Conservation (phyloP, 2,888 invertebrate genomes). For the Standfussiana lucernea region DNA sequence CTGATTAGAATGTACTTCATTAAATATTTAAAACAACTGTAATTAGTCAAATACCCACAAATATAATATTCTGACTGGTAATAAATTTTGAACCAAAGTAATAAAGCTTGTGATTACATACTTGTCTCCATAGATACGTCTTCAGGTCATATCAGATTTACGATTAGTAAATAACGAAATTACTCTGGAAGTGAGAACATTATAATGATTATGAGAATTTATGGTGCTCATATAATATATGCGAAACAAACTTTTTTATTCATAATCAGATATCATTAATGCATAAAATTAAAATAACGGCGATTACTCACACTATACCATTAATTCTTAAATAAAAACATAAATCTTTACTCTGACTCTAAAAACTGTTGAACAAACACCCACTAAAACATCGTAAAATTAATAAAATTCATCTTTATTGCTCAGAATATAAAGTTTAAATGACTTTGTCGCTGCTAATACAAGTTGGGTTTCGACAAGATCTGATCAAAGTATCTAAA, state of each 20-base stretch:
- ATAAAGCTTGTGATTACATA: conserved; percentile 35
- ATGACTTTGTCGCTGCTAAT: conserved; percentile 66
- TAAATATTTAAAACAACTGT: conserved; percentile 5
- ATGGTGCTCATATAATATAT: conserved; percentile 65
- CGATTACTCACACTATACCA: conserved; percentile 86
- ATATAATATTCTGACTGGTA: conserved; percentile 17
- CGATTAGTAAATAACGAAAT: conserved; percentile 65
- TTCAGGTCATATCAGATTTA: conserved; percentile 59
- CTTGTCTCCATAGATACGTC: conserved; percentile 43
- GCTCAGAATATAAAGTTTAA: conserved; percentile 65
- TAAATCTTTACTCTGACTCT: conserved; percentile 87
- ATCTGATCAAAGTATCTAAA: conserved; percentile 91
- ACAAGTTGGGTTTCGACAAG: conserved; percentile 87
- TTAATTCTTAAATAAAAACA: conserved; percentile 90
- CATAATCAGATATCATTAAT: conserved; percentile 82
- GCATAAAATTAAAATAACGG: conserved; percentile 88
- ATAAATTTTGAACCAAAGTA: conserved; percentile 21
- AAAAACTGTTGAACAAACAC: conserved; percentile 88
- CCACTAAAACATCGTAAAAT: conserved; percentile 78
- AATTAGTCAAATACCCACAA: conserved; percentile 23
- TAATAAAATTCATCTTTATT: conserved; percentile 78
- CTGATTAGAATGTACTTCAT: background rate
- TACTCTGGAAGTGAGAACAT: conserved; percentile 70
- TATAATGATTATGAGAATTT: conserved; percentile 69
- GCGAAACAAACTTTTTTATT: conserved; percentile 69